Conservation (phyloP, 2,888 invertebrate species). For the Parapristionchus giblindavisi region DNA sequence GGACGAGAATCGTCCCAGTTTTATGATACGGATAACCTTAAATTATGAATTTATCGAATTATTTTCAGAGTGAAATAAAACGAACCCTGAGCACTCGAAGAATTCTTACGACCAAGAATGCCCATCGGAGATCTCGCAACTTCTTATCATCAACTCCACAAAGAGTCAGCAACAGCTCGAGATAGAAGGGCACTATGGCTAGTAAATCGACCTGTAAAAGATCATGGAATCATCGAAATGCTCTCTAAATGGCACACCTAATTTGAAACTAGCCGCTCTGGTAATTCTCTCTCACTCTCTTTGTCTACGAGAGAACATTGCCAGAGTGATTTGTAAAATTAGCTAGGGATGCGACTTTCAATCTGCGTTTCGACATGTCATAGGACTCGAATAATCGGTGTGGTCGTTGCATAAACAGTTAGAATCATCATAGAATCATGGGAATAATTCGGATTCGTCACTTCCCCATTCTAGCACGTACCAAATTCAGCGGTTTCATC, state of each 20-base stretch:
- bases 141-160: slow-evolving; percentile 68
- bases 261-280: too few species aligned
- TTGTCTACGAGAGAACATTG: too few species aligned
- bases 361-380: too few species aligned
- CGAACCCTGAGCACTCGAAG: slow-evolving; percentile 55
- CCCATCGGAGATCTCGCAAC: slow-evolving; percentile 67
- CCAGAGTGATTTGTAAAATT: not conserved
- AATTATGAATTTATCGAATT: slow-evolving; percentile 35
- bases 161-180: slow-evolving; percentile 66
- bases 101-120: slow-evolving; percentile 69
- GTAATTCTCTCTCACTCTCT: too few species aligned
- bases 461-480: too few species aligned
- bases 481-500: slow-evolving; percentile 65
- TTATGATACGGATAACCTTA: slow-evolving; percentile 67
- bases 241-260: not conserved
- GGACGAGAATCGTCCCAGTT: slow-evolving; percentile 64
- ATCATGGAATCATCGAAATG: not conserved
- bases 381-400: too few species aligned
- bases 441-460: too few species aligned
- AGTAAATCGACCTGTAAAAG: slow-evolving; percentile 52
- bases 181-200: slow-evolving; percentile 68
- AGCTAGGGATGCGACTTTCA: not conserved
- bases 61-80: not conserved
- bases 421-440: too few species aligned
- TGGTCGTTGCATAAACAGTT: too few species aligned